phyloP scores from a whole-genome alignment of 64 coral and sea anemone genomes.

The Montipora efflorescens region DNA sequence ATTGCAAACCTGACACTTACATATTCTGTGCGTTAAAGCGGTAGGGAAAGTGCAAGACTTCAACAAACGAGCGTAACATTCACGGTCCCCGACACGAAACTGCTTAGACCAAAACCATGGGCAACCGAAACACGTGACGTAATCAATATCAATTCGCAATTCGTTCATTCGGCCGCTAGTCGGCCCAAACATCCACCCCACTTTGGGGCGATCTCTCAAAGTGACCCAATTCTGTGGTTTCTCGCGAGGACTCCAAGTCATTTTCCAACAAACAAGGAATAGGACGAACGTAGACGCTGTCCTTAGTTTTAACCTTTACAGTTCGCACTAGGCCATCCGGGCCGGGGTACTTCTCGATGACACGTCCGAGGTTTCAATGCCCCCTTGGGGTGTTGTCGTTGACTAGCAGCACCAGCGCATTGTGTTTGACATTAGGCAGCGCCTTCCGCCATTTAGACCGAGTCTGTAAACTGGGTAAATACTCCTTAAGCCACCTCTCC shows the following conservation, averaged over 20 bases:
- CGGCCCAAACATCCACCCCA: background rate
- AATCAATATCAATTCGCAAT: background rate
- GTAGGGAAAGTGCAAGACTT: no score
- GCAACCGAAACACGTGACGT: background rate
- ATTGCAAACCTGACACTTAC: background rate
- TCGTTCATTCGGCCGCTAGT: background rate
- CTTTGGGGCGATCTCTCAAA: background rate
- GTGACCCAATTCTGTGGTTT: background rate
- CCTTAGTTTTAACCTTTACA: constrained; percentile 37
- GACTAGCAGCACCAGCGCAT: constrained; percentile 36
- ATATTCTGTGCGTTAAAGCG: constrained; percentile 5
- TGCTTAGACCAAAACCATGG: background rate
- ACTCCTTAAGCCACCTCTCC: constrained; percentile 4
- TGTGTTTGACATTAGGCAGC: background rate
- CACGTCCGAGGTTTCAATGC: constrained; percentile 30
- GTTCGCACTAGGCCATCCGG: constrained; percentile 30
- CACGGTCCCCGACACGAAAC: background rate
- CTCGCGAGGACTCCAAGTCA: background rate
- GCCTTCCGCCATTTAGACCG: background rate
- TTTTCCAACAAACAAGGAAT: constrained; percentile 25
- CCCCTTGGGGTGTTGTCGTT: constrained; percentile 25
- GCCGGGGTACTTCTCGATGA: background rate
- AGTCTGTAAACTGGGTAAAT: background rate
- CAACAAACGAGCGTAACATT: no score
- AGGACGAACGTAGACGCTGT: background rate